These are phyloP conservation scores for Hycleus cichorii DNA, from an alignment of 1,140 invertebrate species.

Conservation along the genomic window DNA sequence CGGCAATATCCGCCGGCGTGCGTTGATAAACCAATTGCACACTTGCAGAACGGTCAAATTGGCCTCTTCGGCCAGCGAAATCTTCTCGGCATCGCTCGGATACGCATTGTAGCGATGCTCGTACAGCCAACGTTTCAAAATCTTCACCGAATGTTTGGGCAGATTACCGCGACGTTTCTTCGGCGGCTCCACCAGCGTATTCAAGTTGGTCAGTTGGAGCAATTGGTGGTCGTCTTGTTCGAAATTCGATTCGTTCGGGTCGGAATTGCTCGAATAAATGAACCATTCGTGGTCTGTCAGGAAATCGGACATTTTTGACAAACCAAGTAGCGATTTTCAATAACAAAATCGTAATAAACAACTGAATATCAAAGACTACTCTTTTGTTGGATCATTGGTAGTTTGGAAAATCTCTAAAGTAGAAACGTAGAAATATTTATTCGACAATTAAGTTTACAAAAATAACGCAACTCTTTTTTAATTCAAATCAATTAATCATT, in stretches of 20 bases:
- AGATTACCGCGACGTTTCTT: conserved; percentile 68
- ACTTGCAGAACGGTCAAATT: conserved; percentile 86
- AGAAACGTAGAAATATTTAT: no score
- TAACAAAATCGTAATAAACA: no score
- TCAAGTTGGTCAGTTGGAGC: conserved; percentile 17
- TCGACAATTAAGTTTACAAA: no score
- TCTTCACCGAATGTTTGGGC: conserved; percentile 86
- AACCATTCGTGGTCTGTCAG: conserved; percentile 57
- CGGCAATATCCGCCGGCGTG: conserved; percentile 79
- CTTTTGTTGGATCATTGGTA: no score
- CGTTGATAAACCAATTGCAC: conserved; percentile 98
- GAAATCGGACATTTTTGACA: conserved; percentile 12
- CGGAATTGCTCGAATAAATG: conserved; percentile 56
- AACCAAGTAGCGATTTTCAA: no score
- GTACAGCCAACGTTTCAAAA: conserved; percentile 87
- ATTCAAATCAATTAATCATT: no score
- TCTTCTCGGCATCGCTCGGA: conserved; percentile 86
- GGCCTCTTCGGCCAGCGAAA: conserved; percentile 74
- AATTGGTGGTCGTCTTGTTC: conserved; percentile 28
- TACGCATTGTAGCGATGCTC: conserved; percentile 93
- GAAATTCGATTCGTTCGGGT: conserved; percentile 58
- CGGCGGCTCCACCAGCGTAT: conserved; percentile 16
- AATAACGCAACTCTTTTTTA: no score
- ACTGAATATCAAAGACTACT: no score
- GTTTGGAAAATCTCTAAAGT: no score